Percentiles rank a stretch among this genome's conserved stretches.
Evolutionary conservation across 2,113 vertebrate genomes (phyloP).

Genomic region (Rana temporaria): DNA sequence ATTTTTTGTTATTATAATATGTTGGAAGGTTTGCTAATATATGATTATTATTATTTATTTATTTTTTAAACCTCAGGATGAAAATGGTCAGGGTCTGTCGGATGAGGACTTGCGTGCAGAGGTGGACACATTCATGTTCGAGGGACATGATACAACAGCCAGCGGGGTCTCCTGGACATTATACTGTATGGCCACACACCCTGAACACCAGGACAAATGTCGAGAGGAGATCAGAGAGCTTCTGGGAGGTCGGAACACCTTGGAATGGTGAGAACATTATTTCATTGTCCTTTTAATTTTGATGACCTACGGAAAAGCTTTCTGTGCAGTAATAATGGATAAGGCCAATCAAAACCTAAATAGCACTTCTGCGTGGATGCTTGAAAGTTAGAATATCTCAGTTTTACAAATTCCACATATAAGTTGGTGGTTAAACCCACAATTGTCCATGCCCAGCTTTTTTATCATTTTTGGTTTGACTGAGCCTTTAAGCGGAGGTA

Average conservation of each 20-base stretch:
- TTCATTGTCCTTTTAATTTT: no score
- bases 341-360: no score
- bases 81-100: conserved; percentile 75
- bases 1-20: neutral
- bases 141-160: conserved; percentile 87
- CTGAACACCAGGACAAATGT: conserved; percentile 84
- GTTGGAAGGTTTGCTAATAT: neutral
- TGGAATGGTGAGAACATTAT: conserved; percentile 79
- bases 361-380: no score
- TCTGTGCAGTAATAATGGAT: neutral
- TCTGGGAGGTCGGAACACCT: conserved; percentile 71
- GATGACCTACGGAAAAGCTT: neutral
- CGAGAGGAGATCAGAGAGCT: conserved; percentile 79
- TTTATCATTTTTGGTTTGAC: no score
- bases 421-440: no score
- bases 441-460: no score
- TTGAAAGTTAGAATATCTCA: no score
- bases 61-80: conserved; percentile 74
- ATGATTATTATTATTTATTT: no score
- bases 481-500: no score
- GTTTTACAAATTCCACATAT: no score
- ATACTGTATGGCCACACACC: conserved; percentile 81
- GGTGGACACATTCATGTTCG: conserved; percentile 96
- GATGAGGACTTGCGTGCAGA: conserved; percentile 84
- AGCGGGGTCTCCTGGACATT: conserved; percentile 87